Percentiles rank a stretch among this genome's conserved stretches.
Evolutionary conservation across 2,113 vertebrate genomes (phyloP).

Genomic region (Emydura subglobosa): DNA sequence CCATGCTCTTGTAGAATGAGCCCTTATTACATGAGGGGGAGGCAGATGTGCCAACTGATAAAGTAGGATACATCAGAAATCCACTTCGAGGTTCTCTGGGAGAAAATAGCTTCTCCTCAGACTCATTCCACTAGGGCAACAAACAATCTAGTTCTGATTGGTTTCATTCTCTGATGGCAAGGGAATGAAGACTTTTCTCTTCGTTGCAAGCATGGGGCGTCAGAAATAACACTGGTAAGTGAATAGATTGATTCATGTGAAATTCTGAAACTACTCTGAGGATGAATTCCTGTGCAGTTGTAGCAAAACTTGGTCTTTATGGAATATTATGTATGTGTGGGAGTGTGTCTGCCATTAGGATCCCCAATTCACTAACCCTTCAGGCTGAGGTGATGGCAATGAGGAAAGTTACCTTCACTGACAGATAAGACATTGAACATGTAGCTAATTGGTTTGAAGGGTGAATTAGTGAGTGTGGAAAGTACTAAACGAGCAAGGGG

Average conservation of each 20-base stretch:
- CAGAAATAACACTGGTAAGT: background rate
- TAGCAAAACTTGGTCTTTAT: background rate
- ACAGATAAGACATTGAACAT: too few relatives aligned
- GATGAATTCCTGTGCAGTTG: background rate
- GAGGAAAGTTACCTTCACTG: too few relatives aligned
- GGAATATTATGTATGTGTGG: too few relatives aligned
- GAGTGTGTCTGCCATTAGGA: too few relatives aligned
- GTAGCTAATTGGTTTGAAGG: too few relatives aligned
- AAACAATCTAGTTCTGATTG: background rate
- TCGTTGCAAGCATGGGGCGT: background rate
- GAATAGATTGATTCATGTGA: background rate
- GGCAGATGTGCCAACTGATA: background rate
- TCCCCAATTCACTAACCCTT: too few relatives aligned
- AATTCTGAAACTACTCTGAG: background rate
- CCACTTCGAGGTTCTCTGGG: background rate
- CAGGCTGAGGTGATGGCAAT: too few relatives aligned
- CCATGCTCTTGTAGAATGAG: background rate
- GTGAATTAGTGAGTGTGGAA: too few relatives aligned
- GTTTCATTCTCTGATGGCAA: background rate
- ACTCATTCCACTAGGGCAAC: background rate
- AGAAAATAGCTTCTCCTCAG: background rate
- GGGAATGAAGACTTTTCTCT: background rate
- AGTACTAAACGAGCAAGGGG: too few relatives aligned
- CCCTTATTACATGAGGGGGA: background rate
- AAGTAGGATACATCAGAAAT: background rate